A percentile compares a stretch with the other conserved stretches of the same genome.
Conservation (phyloP, 2,888 invertebrate species). For the Scaptomyza parva region DNA sequence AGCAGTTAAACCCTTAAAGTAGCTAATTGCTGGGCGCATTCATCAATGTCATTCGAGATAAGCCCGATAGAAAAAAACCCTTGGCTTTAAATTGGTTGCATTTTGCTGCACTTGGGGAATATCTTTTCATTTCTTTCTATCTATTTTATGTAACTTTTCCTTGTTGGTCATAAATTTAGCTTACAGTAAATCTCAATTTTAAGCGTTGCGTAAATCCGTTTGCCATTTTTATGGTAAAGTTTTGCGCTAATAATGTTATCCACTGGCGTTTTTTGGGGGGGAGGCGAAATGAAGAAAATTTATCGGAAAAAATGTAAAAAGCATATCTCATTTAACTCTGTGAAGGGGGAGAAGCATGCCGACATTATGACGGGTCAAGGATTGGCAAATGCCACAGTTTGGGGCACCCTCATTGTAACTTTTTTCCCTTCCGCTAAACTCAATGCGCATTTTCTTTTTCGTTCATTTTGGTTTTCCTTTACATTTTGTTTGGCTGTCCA, state of each 20-base stretch:
- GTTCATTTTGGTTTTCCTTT: too few relatives aligned
- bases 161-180: constrained; percentile 55
- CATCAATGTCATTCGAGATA: constrained; percentile 61
- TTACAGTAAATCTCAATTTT: constrained; percentile 68
- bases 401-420: constrained; percentile 30
- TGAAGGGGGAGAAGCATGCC: constrained; percentile 15
- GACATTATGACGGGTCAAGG: constrained; percentile 81
- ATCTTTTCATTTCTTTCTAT: constrained; percentile 1
- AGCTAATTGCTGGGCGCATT: constrained; percentile 41
- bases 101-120: neutral
- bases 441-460: constrained; percentile 26
- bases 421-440: constrained; percentile 8
- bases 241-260: constrained; percentile 69
- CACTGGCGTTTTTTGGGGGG: constrained; percentile 39
- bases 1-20: neutral
- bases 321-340: constrained; percentile 70
- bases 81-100: constrained; percentile 1
- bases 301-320: constrained; percentile 68
- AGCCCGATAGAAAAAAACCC: constrained; percentile 21
- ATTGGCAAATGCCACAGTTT: constrained; percentile 62
- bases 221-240: constrained; percentile 65
- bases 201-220: constrained; percentile 64
- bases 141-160: neutral
- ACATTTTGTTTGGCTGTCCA: constrained; percentile 42
- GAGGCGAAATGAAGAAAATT: constrained; percentile 34